These are phyloP conservation scores for Ptilorrhoa leucosticta DNA, from an alignment of 2,113 vertebrate genomes.

Conservation along the genomic window DNA sequence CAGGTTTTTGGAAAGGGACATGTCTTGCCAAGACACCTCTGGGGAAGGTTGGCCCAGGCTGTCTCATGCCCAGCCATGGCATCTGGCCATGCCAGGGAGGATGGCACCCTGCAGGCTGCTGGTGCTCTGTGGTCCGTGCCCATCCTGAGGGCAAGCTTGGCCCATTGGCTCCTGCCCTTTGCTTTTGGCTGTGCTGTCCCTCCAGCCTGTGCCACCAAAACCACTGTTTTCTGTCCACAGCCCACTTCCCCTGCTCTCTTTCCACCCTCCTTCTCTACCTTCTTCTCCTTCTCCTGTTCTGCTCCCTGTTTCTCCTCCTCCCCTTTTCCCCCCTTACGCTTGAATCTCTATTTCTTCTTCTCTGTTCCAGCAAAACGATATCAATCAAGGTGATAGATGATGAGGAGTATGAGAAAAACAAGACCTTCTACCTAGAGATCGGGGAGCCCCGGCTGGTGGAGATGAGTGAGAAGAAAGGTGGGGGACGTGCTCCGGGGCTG, in stretches of 20 bases:
- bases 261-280: constrained; percentile 28
- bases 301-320: constrained; percentile 1
- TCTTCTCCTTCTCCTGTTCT: background rate
- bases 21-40: background rate
- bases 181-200: background rate
- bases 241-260: constrained; percentile 4
- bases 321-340: constrained; percentile 56
- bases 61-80: background rate
- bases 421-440: constrained; percentile 97
- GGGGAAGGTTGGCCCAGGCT: background rate
- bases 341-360: constrained; percentile 77
- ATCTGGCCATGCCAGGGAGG: rapidly evolving
- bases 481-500: constrained; percentile 70
- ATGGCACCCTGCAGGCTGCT: background rate
- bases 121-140: background rate
- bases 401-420: constrained; percentile 99
- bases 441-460: constrained; percentile 93
- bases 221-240: background rate
- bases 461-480: constrained; percentile 99
- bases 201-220: background rate
- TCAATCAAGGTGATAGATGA: constrained; percentile 97
- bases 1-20: background rate
- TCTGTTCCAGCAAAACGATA: constrained; percentile 93
- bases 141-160: background rate
- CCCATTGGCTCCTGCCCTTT: background rate